Evolutionary conservation across 2,888 invertebrate species (phyloP).

Genomic region (Iselma pallidipennis): DNA sequence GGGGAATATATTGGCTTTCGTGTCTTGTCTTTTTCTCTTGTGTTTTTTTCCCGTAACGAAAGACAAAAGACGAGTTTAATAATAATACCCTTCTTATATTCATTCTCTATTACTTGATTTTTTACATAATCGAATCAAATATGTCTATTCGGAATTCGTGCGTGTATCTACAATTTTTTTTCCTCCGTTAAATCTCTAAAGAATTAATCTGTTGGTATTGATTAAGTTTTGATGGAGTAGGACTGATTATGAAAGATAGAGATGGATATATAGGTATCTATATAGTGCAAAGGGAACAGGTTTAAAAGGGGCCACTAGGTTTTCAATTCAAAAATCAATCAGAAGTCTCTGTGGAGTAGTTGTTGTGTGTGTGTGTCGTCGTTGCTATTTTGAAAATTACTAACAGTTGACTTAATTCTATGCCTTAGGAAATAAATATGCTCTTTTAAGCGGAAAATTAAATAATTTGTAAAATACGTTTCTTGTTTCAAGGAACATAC

Average conservation of each 20-base stretch:
- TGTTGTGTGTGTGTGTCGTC: not conserved
- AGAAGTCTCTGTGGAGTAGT: not conserved
- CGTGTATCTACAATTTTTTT: not conserved
- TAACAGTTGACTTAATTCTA: conserved; percentile 47
- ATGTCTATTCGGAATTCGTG: not conserved
- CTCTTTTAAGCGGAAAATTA: conserved; percentile 54
- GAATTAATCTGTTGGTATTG: not conserved
- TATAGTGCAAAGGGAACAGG: too few relatives aligned
- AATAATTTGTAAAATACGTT: conserved; percentile 51
- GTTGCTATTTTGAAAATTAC: conserved; percentile 46
- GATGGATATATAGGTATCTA: not conserved
- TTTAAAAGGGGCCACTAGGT: not conserved
- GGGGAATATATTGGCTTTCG: conserved; percentile 32
- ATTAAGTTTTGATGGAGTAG: not conserved
- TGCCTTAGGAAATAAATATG: conserved; percentile 52
- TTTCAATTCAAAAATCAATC: not conserved
- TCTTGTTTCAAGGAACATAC: not conserved
- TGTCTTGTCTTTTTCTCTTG: conserved; percentile 36
- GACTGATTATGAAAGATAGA: not conserved
- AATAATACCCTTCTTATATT: not conserved
- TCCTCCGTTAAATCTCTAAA: not conserved
- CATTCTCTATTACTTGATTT: not conserved
- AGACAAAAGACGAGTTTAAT: conserved; percentile 1
- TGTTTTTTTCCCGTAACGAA: conserved; percentile 29
- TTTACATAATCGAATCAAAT: not conserved